Base-by-base conservation (phyloP, 2,797 vertebrate species). In the Takifugu ocellatus region DNA sequence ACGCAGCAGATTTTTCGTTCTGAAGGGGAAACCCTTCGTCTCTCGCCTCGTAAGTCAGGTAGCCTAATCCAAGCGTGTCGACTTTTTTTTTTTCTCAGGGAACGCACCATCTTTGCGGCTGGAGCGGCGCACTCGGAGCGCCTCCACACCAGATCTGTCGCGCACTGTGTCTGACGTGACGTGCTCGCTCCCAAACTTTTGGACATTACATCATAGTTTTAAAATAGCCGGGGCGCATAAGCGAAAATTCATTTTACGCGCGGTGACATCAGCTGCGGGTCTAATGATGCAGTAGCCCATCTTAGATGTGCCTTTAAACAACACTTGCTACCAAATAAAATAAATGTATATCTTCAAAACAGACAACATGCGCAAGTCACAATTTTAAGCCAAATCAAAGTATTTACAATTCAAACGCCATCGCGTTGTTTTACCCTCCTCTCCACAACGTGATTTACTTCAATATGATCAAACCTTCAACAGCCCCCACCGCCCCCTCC, bases 121-220 rank as follows among this genome's bases (percentile, higher is more conserved):
- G 6, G 56, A 55, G 75, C 60, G 49, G 65, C 55, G 50, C 60
- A 72, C 73, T 58, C 44, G 56, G 72, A 71, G 68, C 79, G 66
- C 68, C 65, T 55, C 56, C 46, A 59, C 49, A 44, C 11, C 56
- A 31, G 25, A 56, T 53, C 56, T 69, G 66, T 73, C 54, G 46
- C 61, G 59, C 63, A 69, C 49, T 70, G 61, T 72, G 75, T 63
- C 75, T 60, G 70, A 73, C 75, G 79, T 82, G 84, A 86, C 86
- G 83, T 83, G 82, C 75, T 84, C 78, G 79, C 85, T 64, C 83
- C 68, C 80, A 86, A 89, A 89, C 77, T 90, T 88, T 86, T 49
- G 78, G 53, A 78, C 84, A 90, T 90, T 87, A 90, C 88, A 84
- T 90, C 88, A 90, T 89, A 86, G 86, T 85, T 90, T 83, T 83